Percentiles rank a stretch among this genome's conserved stretches.
phyloP scores from a whole-genome alignment of 2,888 invertebrate genomes.

The Balanococcus diminutus region DNA sequence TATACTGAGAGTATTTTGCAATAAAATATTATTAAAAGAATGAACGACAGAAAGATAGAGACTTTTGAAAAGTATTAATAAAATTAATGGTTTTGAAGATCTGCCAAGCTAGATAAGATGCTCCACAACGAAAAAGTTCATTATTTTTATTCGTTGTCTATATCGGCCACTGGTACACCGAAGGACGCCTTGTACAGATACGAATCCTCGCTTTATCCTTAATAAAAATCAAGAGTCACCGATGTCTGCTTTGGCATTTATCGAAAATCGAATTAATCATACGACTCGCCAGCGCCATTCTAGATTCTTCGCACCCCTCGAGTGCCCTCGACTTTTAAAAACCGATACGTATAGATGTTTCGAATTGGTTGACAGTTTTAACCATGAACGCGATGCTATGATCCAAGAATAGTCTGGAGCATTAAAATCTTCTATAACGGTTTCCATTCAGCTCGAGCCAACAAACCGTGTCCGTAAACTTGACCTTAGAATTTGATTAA shows the following conservation, averaged over 20 bases:
- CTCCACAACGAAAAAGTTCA: conserved; percentile 17
- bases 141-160: conserved; percentile 33
- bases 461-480: conserved; percentile 4
- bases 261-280: conserved; percentile 26
- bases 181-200: background rate
- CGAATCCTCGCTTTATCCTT: background rate
- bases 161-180: background rate
- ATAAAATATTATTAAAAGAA: conserved; percentile 36
- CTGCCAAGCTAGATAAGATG: conserved; percentile 43
- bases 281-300: background rate
- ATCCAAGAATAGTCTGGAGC: background rate
- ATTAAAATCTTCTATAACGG: background rate
- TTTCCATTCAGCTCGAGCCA: conserved; percentile 18
- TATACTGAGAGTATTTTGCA: background rate
- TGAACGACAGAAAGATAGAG: conserved; percentile 3
- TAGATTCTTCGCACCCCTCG: too few relatives aligned
- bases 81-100: conserved; percentile 50
- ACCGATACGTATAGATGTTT: background rate
- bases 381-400: background rate
- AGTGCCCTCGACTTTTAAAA: too few relatives aligned
- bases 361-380: background rate
- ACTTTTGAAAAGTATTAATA: conserved; percentile 42
- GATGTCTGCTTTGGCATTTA: background rate
- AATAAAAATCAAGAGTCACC: conserved; percentile 7
- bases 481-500: conserved; percentile 17